Evolutionary conservation across 2,888 invertebrate genomes (phyloP).

Genomic region (Ormia ochracea): DNA sequence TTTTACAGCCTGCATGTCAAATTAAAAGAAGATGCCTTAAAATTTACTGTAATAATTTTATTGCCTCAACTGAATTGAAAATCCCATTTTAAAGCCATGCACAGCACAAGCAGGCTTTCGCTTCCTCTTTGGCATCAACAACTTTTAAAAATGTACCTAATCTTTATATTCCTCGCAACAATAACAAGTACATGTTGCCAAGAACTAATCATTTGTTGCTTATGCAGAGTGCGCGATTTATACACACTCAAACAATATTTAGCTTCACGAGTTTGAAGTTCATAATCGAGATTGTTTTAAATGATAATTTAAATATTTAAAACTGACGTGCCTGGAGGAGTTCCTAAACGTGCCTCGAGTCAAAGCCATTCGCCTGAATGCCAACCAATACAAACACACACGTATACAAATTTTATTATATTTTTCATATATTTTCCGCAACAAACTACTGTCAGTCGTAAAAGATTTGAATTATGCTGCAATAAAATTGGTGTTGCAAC

Average conservation of each 20-base stretch:
- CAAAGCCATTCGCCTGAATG: neutral
- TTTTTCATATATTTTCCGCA: conserved; percentile 11
- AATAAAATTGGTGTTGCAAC: conserved; percentile 56
- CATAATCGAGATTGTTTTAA: conserved; percentile 51
- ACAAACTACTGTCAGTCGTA: conserved; percentile 35
- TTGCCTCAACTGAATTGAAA: neutral
- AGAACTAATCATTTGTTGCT: conserved; percentile 26
- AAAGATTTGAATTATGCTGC: conserved; percentile 55
- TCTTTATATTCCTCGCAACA: conserved; percentile 42
- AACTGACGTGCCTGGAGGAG: conserved; percentile 18
- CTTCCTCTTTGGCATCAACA: neutral
- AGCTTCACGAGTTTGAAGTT: conserved; percentile 40
- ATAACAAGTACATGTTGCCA: conserved; percentile 36
- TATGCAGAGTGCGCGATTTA: conserved; percentile 6
- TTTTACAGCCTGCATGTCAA: too few species aligned
- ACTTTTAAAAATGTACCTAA: conserved; percentile 20
- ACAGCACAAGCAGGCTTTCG: neutral
- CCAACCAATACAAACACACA: too few species aligned
- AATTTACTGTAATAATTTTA: neutral
- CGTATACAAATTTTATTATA: too few species aligned
- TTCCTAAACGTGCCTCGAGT: neutral
- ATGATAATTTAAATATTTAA: conserved; percentile 56
- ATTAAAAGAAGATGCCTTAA: too few species aligned
- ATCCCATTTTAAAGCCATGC: conserved; percentile 5
- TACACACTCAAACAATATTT: conserved; percentile 6